These are phyloP conservation scores for Lysandra coridon DNA, from an alignment of 2,888 invertebrate species.

Conservation along the genomic window DNA sequence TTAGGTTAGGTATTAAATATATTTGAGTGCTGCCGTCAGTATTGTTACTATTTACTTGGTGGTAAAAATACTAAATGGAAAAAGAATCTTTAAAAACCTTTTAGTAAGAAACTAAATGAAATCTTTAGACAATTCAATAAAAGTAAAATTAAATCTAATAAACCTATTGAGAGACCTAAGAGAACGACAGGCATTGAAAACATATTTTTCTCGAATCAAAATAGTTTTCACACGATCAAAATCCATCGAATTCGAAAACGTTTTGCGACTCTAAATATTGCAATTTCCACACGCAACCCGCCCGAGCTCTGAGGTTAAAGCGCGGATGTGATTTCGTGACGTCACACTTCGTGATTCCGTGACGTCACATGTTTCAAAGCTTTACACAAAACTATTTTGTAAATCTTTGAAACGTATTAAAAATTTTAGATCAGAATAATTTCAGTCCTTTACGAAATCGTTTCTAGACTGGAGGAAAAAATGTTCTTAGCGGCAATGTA, in stretches of 20 bases:
- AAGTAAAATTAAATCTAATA: too few species aligned
- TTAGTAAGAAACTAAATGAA: background rate
- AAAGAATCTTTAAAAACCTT: background rate
- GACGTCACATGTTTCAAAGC: background rate
- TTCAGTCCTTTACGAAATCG: too few species aligned
- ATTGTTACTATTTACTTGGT: too few species aligned
- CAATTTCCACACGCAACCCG: background rate
- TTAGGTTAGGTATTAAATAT: too few species aligned
- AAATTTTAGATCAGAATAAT: too few species aligned
- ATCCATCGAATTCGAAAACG: background rate
- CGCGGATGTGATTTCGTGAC: background rate
- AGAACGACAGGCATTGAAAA: background rate
- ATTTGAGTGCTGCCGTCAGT: too few species aligned
- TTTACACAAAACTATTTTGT: background rate
- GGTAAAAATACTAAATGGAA: background rate
- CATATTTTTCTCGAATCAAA: background rate
- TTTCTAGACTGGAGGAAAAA: too few species aligned
- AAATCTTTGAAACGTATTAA: too few species aligned
- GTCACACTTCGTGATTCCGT: background rate
- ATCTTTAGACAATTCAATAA: too few species aligned
- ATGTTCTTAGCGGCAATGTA: too few species aligned
- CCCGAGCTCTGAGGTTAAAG: background rate
- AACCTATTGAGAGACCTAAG: too few species aligned
- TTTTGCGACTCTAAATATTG: slow-evolving; percentile 1
- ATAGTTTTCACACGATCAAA: background rate